Percentiles rank a stretch among this genome's conserved stretches.
These are phyloP conservation scores for Metacarcinus magister DNA, from an alignment of 2,888 invertebrate species.

Conservation along the genomic window DNA sequence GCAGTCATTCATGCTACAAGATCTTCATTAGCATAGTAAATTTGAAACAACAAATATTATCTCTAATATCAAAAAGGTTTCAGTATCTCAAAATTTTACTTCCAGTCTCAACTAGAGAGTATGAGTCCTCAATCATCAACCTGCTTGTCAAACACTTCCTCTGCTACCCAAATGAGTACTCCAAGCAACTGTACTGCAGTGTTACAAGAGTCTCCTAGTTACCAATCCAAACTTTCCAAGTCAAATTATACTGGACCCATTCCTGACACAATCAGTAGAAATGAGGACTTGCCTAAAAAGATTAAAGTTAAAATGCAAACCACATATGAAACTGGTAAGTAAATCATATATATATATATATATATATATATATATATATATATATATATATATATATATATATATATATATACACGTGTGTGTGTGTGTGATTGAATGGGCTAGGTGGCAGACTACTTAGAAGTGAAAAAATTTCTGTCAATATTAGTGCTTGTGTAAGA, in stretches of 20 bases:
- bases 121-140: background rate
- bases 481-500: too few relatives aligned
- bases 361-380: constrained; percentile 22
- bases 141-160: background rate
- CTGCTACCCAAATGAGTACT: background rate
- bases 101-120: background rate
- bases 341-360: background rate
- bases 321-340: background rate
- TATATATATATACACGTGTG: constrained; percentile 16
- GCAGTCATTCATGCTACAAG: background rate
- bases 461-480: too few relatives aligned
- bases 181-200: background rate
- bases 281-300: background rate
- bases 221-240: background rate
- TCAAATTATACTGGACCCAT: background rate
- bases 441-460: too few relatives aligned
- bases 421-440: background rate
- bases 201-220: background rate
- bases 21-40: background rate
- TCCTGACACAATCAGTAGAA: background rate
- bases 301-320: background rate
- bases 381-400: constrained; percentile 13
- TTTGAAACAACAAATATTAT: background rate
- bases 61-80: background rate
- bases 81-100: background rate